These are phyloP conservation scores for Ibidorhyncha struthersii DNA, from an alignment of 2,113 vertebrate genomes.

Conservation along the genomic window DNA sequence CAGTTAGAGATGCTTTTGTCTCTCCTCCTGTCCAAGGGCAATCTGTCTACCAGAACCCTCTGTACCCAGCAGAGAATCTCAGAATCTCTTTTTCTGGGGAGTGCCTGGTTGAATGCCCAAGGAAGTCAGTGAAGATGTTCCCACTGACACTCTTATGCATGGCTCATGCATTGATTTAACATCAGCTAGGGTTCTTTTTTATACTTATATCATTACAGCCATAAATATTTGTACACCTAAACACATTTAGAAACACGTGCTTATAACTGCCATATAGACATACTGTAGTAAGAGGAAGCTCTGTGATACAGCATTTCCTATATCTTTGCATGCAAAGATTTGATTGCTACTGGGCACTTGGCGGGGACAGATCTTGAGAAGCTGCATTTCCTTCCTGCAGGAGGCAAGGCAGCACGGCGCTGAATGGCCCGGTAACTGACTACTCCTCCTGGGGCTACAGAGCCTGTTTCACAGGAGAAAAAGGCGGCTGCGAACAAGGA, in stretches of 20 bases:
- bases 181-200: neutral
- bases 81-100: neutral
- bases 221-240: neutral
- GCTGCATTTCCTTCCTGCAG: neutral
- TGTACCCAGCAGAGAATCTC: neutral
- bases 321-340: neutral
- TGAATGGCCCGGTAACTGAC: neutral
- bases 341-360: neutral
- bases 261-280: neutral
- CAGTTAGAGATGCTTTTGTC: neutral
- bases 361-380: neutral
- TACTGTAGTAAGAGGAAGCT: neutral
- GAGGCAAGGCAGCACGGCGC: neutral
- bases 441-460: neutral
- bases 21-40: neutral
- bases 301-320: neutral
- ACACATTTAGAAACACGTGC: neutral
- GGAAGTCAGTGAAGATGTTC: neutral
- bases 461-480: fast-evolving
- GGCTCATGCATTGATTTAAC: neutral
- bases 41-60: neutral
- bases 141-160: neutral
- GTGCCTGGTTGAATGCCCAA: neutral
- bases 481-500: fast-evolving
- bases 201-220: neutral